These are phyloP conservation scores for Pogonocherus hispidulus DNA, from an alignment of 2,888 invertebrate species.

Conservation along the genomic window DNA sequence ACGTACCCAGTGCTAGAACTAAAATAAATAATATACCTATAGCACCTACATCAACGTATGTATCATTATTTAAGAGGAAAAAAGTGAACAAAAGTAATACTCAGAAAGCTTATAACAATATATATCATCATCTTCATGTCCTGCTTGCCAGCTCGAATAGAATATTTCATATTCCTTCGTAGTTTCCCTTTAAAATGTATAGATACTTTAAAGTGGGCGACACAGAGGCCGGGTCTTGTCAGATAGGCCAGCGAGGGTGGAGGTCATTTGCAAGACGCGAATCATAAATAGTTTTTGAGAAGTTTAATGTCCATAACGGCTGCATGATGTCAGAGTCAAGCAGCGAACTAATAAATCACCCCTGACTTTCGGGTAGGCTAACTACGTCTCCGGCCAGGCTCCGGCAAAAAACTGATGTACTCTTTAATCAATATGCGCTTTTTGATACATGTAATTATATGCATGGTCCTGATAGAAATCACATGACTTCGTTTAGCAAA, in stretches of 20 bases:
- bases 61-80: too few species aligned
- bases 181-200: neutral
- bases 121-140: too few species aligned
- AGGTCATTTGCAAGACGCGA: slow-evolving; percentile 59
- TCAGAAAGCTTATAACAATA: too few species aligned
- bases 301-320: slow-evolving; percentile 61
- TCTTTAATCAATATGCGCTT: slow-evolving; percentile 17
- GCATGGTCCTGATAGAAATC: neutral
- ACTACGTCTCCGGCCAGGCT: slow-evolving; percentile 17
- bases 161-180: neutral
- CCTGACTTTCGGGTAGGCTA: slow-evolving; percentile 35
- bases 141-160: too few species aligned
- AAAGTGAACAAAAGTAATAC: too few species aligned
- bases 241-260: slow-evolving; percentile 39
- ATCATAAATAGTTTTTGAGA: slow-evolving; percentile 59
- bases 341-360: slow-evolving; percentile 56
- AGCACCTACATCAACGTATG: too few species aligned
- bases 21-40: too few species aligned
- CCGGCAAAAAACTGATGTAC: slow-evolving; percentile 7
- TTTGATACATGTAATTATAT: neutral
- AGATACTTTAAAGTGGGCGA: neutral
- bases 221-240: slow-evolving; percentile 12
- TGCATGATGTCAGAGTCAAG: slow-evolving; percentile 61
- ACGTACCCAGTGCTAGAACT: too few species aligned
- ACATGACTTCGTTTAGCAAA: neutral